Base-by-base conservation (phyloP, 2,113 vertebrate species). In the Triplophysa siluroides region DNA sequence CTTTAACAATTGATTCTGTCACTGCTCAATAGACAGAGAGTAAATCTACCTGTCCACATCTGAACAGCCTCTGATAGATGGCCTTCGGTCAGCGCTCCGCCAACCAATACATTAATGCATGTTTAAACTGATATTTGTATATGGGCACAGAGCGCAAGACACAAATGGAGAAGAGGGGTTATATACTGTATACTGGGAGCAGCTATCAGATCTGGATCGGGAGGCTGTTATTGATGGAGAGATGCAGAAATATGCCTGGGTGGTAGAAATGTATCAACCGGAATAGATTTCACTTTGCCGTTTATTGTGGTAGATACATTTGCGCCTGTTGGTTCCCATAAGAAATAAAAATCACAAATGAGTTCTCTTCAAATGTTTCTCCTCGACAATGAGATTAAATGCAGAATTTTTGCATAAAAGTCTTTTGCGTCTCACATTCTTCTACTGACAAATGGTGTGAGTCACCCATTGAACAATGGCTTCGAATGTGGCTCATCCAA, bases 151-250 rank as follows among this genome's bases (percentile, higher is more conserved):
- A 41, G 82, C 70, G 73, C 61, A 74, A 81, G 65, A 81, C 24
- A 82, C 80, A 80, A 78, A 69, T 72, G 23, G 73, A 72, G 61
- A 16, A 78, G 38, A 14, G n/a, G 29, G 58, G 60, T 47, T 58
- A 47, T 69, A 71, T 74, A 72, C 45, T 67, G 70, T 69, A 66
- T 82, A 43, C 74, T 33, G 61, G 6, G 58, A 79, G 72, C 78
- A 29, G 60, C 64, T 76, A 50, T 64, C 50, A 38, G 60, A 18
- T 4, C 21, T 50, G 60, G 18, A 64, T 64, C 50, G 60, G 45
- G 52, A 60, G 71, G 72, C 38, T 4, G 19, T 61, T 24, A 87
- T 79, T 85, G 84, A 83, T 81, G 85, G 69, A 70, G 76, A 83
- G 85, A 80, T 7, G 21, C 62, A 63, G 33, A 63, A 33, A 58